Conservation (phyloP, 2,888 invertebrate genomes). For the Sphecodes monilicornis region DNA sequence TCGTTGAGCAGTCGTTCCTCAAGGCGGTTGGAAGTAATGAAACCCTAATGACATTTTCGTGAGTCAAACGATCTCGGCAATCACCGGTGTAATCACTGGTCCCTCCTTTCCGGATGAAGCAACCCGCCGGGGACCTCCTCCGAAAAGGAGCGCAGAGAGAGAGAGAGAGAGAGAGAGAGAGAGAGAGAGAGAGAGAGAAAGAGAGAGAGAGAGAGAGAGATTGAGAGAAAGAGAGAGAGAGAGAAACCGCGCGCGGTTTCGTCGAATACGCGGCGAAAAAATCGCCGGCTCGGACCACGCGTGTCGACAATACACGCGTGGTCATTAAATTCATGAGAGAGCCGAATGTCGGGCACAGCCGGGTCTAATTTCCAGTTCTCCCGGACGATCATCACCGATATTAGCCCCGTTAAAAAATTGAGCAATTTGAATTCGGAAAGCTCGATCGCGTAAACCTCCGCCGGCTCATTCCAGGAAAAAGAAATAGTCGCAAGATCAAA, state of each 20-base stretch:
- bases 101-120: slow-evolving; percentile 78
- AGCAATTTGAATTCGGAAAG: not conserved
- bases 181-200: slow-evolving; percentile 4
- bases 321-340: slow-evolving; percentile 51
- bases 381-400: not conserved
- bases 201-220: slow-evolving; percentile 9
- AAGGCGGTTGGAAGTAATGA: slow-evolving; percentile 78
- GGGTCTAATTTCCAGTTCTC: slow-evolving; percentile 1
- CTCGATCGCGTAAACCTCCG: not conserved
- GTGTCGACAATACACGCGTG: slow-evolving; percentile 47
- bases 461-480: not conserved
- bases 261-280: slow-evolving; percentile 40
- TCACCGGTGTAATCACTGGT: slow-evolving; percentile 76
- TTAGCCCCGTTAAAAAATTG: slow-evolving; percentile 9
- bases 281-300: slow-evolving; percentile 44
- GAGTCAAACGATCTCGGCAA: slow-evolving; percentile 80
- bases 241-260: slow-evolving; percentile 42
- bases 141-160: slow-evolving; percentile 59
- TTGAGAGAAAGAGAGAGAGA: not conserved
- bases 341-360: slow-evolving; percentile 24
- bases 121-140: slow-evolving; percentile 66
- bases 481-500: not conserved
- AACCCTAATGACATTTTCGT: slow-evolving; percentile 83
- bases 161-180: not conserved
- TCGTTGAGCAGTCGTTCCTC: slow-evolving; percentile 71